Conservation (phyloP, 2,797 vertebrate species). For the Periophthalmus magnuspinnatus region DNA sequence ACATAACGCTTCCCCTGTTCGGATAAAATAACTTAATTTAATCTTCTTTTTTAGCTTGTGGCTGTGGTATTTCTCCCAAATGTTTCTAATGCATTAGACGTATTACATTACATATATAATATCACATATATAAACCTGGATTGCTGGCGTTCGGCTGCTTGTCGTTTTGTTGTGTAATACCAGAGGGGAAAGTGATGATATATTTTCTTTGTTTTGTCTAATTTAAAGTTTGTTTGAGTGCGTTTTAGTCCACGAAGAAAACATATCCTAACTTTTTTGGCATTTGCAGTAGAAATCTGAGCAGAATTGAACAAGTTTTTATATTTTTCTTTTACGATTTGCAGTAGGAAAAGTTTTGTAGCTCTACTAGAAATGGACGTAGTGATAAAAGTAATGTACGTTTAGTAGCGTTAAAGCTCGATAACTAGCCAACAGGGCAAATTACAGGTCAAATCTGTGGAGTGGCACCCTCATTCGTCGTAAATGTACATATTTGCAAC, state of each 20-base stretch:
- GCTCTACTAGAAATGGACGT: neutral
- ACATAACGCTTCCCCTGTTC: constrained; percentile 31
- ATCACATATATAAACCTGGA: constrained; percentile 41
- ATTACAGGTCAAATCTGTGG: no score
- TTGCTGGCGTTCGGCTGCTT: constrained; percentile 37
- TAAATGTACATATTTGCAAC: no score
- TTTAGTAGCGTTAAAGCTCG: no score
- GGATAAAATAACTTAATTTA: constrained; percentile 19
- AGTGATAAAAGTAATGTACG: neutral
- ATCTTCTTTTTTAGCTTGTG: constrained; percentile 29
- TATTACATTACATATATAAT: constrained; percentile 62
- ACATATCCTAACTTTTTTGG: neutral
- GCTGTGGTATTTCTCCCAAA: constrained; percentile 40
- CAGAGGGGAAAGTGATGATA: neutral
- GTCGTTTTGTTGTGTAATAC: neutral
- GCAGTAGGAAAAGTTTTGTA: neutral
- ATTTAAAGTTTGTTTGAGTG: neutral
- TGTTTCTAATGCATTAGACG: constrained; percentile 63
- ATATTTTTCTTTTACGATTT: neutral
- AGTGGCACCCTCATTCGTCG: no score
- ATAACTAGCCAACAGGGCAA: no score
- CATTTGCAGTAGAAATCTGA: no score
- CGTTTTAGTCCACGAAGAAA: neutral
- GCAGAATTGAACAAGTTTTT: no score
- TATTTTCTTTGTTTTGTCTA: neutral